A percentile compares a stretch with the other conserved stretches of the same genome.
Conservation (phyloP, 2,113 vertebrate species). For the Balaeniceps rex region DNA sequence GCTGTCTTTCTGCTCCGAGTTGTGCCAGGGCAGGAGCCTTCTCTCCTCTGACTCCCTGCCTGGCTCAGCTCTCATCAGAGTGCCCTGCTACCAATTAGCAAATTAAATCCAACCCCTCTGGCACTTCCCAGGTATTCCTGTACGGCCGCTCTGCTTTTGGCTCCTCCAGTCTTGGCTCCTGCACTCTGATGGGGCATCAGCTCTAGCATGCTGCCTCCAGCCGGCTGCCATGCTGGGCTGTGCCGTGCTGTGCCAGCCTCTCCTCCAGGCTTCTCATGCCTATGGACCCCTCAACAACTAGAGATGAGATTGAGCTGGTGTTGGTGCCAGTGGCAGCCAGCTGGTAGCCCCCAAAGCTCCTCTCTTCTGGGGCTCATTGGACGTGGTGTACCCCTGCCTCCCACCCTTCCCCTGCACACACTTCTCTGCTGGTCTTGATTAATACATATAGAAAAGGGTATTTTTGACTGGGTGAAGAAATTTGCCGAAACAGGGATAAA, state of each 20-base stretch:
- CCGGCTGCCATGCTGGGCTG: fast-evolving
- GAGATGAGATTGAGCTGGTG: background rate
- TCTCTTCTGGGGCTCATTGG: fast-evolving
- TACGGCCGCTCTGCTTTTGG: background rate
- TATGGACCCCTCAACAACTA: fast-evolving
- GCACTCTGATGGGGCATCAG: background rate
- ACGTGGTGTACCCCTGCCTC: fast-evolving
- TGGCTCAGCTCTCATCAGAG: background rate
- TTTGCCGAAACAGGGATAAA: background rate
- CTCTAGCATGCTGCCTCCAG: background rate
- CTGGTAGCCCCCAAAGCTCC: background rate
- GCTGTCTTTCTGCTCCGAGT: fast-evolving
- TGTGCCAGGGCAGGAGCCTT: background rate
- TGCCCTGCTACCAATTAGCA: background rate
- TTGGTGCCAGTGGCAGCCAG: background rate
- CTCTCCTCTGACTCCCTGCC: background rate
- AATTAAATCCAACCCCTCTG: background rate
- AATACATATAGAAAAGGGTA: background rate
- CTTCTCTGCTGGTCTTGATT: background rate
- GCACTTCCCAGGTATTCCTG: background rate
- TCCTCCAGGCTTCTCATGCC: background rate
- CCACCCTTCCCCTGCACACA: background rate
- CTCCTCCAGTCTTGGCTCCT: background rate
- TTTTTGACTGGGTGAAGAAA: background rate
- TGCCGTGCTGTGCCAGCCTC: background rate